Evolutionary conservation across 2,888 invertebrate genomes (phyloP).

Genomic region (Clusia tigrina): DNA sequence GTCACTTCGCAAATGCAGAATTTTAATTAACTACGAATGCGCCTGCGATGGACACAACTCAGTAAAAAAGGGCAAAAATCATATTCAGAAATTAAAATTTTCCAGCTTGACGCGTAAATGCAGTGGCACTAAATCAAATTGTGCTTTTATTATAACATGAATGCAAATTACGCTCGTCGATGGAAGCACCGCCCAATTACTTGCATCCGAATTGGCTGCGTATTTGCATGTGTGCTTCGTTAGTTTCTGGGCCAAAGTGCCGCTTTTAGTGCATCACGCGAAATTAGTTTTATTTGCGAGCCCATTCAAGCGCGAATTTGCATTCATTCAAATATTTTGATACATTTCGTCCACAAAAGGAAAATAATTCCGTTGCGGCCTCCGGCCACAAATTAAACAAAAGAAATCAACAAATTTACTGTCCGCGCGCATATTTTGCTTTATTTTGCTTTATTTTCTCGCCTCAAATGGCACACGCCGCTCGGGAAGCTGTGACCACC

Average conservation of each 20-base stretch:
- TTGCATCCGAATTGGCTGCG: not conserved
- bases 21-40: not conserved
- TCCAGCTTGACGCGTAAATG: not conserved
- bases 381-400: slow-evolving; percentile 28
- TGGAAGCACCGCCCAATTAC: not conserved
- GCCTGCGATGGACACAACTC: not conserved
- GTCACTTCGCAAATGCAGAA: not conserved
- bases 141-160: not conserved
- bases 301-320: slow-evolving; percentile 21
- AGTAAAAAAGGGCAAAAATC: not conserved
- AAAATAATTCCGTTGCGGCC: slow-evolving; percentile 12
- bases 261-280: not conserved
- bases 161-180: not conserved
- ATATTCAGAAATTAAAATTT: not conserved
- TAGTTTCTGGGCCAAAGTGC: slow-evolving; percentile 9
- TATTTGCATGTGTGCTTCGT: too few species aligned
- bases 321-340: slow-evolving; percentile 10
- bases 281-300: slow-evolving; percentile 17
- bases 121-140: not conserved
- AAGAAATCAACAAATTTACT: not conserved
- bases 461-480: slow-evolving; percentile 19
- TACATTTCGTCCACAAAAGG: not conserved
- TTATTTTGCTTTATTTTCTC: not conserved
- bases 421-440: not conserved
- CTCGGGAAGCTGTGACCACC: not conserved